Percentiles rank a stretch among this genome's conserved stretches.
These are phyloP conservation scores for Drosophila borealis DNA, from an alignment of 2,888 invertebrate species.

Conservation along the genomic window DNA sequence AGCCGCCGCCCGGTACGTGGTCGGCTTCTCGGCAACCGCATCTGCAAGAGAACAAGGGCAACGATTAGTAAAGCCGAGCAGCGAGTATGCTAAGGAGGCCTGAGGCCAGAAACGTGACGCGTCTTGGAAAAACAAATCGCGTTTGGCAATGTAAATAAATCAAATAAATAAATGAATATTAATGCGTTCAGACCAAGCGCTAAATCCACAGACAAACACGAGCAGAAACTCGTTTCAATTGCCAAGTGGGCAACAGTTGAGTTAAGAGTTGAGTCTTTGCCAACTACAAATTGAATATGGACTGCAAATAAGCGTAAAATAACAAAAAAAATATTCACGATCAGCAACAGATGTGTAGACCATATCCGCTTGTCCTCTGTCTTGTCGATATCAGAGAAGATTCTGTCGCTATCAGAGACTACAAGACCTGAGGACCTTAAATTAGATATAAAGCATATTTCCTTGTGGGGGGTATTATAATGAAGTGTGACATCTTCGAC, in stretches of 20 bases:
- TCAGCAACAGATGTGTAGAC: too few relatives aligned
- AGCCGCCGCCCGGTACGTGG: conserved; percentile 75
- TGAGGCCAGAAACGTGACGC: conserved; percentile 65
- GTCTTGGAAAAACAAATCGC: conserved; percentile 61
- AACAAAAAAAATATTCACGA: too few relatives aligned
- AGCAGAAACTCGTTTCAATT: conserved; percentile 62
- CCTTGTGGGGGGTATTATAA: too few relatives aligned
- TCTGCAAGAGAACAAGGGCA: conserved; percentile 59
- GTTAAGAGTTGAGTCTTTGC: conserved; percentile 42
- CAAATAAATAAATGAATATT: conserved; percentile 3
- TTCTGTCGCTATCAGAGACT: too few relatives aligned
- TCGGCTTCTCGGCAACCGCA: conserved; percentile 70
- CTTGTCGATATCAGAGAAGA: too few relatives aligned
- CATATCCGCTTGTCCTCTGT: too few relatives aligned
- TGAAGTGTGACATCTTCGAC: too few relatives aligned
- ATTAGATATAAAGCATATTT: too few relatives aligned
- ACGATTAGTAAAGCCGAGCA: conserved; percentile 7
- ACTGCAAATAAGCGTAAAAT: too few relatives aligned
- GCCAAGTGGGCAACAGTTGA: conserved; percentile 12
- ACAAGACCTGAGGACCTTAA: too few relatives aligned
- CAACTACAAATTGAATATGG: not conserved
- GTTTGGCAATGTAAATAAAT: conserved; percentile 48
- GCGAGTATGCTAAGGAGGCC: conserved; percentile 25
- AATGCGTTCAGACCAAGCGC: conserved; percentile 51
- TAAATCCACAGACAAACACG: conserved; percentile 38